Percentiles rank a stretch among this genome's conserved stretches.
Evolutionary conservation across 2,888 invertebrate genomes (phyloP).

Genomic region (Thymelicus sylvestris): DNA sequence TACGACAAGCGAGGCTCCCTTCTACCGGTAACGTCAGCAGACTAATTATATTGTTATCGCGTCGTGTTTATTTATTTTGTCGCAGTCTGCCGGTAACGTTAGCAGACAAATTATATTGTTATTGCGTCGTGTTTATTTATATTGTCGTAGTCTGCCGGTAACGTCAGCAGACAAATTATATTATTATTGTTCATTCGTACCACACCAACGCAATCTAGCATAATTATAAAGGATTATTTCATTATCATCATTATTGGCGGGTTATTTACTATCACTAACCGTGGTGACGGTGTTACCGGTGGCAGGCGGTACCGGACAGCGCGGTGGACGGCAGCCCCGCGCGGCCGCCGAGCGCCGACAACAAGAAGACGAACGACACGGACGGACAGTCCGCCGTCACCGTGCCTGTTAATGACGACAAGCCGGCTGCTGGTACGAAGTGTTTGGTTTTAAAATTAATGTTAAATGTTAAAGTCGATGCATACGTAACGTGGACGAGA

Average conservation of each 20-base stretch:
- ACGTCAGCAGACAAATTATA: no score
- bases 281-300: no score
- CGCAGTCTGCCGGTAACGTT: no score
- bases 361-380: constrained; percentile 56
- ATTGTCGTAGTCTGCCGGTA: background rate
- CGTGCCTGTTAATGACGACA: constrained; percentile 45
- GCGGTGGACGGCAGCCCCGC: constrained; percentile 59
- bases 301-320: constrained; percentile 55
- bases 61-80: background rate
- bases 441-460: no score
- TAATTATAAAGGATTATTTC: no score
- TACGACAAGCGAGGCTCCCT: constrained; percentile 11
- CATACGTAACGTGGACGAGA: no score
- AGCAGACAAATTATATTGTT: no score
- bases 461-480: no score
- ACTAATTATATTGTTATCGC: no score
- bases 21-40: background rate
- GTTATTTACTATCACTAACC: no score
- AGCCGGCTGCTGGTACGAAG: constrained; percentile 51
- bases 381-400: constrained; percentile 50
- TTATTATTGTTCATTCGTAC: no score
- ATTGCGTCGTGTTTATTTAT: background rate
- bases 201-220: background rate
- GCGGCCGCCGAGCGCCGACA: constrained; percentile 43
- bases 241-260: no score